Conservation (phyloP, 2,113 vertebrate genomes). For the Ardeotis arabs region DNA sequence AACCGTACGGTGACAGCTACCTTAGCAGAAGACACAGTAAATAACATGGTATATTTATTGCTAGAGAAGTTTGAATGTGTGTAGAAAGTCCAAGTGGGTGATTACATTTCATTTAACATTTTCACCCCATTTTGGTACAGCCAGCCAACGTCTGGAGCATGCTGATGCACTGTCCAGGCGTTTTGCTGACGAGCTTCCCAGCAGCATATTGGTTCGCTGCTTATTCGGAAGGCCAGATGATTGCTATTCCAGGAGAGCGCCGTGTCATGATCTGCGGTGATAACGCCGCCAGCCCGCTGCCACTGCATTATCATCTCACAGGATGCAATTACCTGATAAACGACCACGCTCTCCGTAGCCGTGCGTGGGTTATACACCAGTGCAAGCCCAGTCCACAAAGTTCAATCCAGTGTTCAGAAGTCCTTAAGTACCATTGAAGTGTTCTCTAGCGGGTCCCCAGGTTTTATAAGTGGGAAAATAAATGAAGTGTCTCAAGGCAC, state of each 20-base stretch:
- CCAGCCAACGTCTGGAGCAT: background rate
- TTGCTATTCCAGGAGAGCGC: background rate
- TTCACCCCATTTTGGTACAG: background rate
- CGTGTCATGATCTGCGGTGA: background rate
- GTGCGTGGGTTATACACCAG: background rate
- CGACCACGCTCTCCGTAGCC: background rate
- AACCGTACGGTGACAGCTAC: background rate
- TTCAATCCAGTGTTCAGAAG: background rate
- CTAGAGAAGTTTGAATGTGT: background rate
- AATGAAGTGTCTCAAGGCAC: background rate
- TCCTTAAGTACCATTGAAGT: background rate
- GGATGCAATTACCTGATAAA: constrained; percentile 31
- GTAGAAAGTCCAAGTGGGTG: background rate
- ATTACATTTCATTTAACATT: background rate
- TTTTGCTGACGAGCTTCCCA: constrained; percentile 1
- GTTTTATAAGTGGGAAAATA: constrained; percentile 45
- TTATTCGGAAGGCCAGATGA: background rate
- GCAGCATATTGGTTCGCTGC: background rate
- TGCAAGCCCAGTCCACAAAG: background rate
- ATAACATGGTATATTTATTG: background rate
- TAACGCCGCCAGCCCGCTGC: background rate
- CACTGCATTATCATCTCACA: background rate
- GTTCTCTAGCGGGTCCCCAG: background rate
- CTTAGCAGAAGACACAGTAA: constrained; percentile 13
- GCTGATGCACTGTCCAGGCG: background rate